Evolutionary conservation across 2,113 vertebrate species (phyloP).

Genomic region (Setophaga coronata): DNA sequence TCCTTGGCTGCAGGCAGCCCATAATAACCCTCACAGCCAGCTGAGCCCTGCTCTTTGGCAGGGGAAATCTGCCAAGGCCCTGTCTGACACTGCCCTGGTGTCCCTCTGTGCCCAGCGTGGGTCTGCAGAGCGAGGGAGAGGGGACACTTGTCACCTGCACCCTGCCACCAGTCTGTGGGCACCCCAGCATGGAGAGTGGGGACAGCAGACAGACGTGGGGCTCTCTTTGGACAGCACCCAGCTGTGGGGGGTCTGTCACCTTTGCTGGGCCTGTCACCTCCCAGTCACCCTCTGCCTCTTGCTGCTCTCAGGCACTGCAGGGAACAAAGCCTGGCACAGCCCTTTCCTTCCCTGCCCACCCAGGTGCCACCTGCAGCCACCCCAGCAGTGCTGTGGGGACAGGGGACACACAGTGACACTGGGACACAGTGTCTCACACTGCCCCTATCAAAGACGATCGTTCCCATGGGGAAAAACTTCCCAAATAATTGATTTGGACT

Average conservation of each 20-base stretch:
- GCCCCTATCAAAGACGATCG: accelerated
- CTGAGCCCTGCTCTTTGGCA: conserved; percentile 37
- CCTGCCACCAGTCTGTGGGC: background rate
- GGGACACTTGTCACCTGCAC: accelerated
- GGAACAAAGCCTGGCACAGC: background rate
- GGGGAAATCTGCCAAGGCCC: background rate
- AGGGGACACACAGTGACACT: accelerated
- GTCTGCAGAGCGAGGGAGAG: background rate
- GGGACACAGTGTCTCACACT: background rate
- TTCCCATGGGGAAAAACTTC: background rate
- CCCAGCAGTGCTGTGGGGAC: background rate
- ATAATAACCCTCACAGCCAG: background rate
- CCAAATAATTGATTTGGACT: background rate
- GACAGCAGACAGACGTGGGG: background rate
- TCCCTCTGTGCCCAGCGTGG: background rate
- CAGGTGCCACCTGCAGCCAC: background rate
- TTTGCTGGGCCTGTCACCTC: background rate
- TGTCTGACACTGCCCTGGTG: background rate
- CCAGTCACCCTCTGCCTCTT: background rate
- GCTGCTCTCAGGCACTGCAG: accelerated
- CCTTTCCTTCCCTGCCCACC: background rate
- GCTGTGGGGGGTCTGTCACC: background rate
- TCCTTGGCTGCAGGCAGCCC: background rate
- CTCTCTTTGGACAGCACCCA: accelerated
- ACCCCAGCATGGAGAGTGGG: accelerated